phyloP scores from a whole-genome alignment of 2,113 vertebrate genomes.

The Pelecanoides urinatrix region DNA sequence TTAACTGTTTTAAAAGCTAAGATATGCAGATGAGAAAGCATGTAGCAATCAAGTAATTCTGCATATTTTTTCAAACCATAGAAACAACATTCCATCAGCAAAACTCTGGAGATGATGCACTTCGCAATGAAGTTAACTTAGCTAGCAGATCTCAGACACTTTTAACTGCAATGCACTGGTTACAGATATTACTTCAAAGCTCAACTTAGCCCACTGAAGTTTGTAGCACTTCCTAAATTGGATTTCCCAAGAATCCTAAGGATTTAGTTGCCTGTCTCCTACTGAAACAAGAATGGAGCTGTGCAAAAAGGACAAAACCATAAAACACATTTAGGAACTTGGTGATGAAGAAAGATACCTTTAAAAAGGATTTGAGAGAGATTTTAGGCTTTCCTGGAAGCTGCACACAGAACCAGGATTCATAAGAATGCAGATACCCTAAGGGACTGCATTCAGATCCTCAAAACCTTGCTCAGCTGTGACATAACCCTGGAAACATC shows the following conservation, averaged over 20 bases:
- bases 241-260: background rate
- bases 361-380: background rate
- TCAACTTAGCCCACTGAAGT: background rate
- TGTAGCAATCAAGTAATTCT: background rate
- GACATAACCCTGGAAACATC: background rate
- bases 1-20: background rate
- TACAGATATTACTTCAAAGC: background rate
- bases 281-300: background rate
- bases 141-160: background rate
- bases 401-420: background rate
- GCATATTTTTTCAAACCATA: background rate
- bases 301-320: background rate
- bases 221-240: background rate
- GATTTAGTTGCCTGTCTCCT: background rate
- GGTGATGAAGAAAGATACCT: background rate
- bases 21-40: background rate
- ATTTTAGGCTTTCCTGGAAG: background rate
- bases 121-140: background rate
- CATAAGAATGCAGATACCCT: background rate
- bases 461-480: background rate
- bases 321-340: background rate
- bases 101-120: background rate
- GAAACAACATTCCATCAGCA: background rate
- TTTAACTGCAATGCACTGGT: background rate
- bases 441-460: background rate